Conservation (phyloP, 1,140 invertebrate genomes). For the Platyscapa corneri region DNA sequence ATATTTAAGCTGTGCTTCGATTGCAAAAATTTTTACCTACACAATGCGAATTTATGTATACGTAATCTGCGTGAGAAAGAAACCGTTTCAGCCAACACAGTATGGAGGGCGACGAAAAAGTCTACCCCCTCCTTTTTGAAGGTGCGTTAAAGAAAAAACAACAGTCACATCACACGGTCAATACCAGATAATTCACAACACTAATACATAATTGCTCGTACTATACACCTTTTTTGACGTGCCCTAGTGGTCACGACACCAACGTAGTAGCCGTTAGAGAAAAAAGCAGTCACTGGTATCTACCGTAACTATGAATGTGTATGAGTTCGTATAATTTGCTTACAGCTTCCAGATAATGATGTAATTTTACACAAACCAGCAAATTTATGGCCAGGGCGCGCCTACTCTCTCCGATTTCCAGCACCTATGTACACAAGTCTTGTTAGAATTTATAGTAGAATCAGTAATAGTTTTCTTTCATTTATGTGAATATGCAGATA, state of each 20-base stretch:
- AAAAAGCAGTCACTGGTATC: not conserved
- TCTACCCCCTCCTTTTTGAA: not conserved
- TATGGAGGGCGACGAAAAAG: not conserved
- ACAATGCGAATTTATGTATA: not conserved
- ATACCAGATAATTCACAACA: not conserved
- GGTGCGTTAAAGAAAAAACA: not conserved
- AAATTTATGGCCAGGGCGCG: slow-evolving; percentile 64
- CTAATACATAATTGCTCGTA: not conserved
- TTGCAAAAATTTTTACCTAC: not conserved
- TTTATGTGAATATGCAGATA: too few relatives aligned
- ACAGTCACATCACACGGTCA: too few relatives aligned
- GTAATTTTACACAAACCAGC: slow-evolving; percentile 65
- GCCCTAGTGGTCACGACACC: not conserved
- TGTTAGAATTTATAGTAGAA: not conserved
- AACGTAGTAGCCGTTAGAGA: not conserved
- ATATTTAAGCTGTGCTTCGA: not conserved
- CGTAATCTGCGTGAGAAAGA: slow-evolving; percentile 6
- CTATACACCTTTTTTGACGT: not conserved
- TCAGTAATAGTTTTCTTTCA: too few relatives aligned
- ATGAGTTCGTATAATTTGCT: slow-evolving; percentile 65
- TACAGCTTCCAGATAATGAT: slow-evolving; percentile 68
- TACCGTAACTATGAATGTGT: not conserved
- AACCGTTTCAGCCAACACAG: not conserved
- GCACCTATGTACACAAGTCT: not conserved
- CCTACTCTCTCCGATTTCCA: slow-evolving; percentile 38